phyloP scores from a whole-genome alignment of 2,113 vertebrate species.

The Tympanuchus pallidicinctus region DNA sequence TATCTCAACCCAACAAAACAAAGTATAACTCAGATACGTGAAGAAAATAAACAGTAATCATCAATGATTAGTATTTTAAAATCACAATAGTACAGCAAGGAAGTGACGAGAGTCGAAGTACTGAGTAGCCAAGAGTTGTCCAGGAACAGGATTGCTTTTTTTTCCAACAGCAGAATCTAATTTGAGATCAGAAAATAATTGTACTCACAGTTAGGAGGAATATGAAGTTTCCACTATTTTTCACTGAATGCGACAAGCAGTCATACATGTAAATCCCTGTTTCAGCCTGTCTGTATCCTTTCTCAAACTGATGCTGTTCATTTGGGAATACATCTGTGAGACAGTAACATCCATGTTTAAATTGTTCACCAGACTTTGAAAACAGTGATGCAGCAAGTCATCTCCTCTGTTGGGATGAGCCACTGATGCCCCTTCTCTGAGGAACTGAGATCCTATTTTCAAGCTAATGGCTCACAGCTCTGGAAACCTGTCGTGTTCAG shows the following conservation, averaged over 20 bases:
- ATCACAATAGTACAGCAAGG: background rate
- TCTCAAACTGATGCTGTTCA: background rate
- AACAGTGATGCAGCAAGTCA: background rate
- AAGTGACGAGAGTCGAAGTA: background rate
- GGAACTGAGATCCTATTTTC: background rate
- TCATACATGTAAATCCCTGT: rapidly evolving
- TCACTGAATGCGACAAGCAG: background rate
- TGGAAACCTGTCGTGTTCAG: background rate
- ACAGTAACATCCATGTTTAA: background rate
- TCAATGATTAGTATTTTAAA: background rate
- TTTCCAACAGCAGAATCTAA: background rate
- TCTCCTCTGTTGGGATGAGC: background rate
- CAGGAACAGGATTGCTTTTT: rapidly evolving
- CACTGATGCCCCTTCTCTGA: background rate
- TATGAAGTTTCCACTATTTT: background rate
- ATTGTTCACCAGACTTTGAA: background rate
- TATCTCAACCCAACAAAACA: background rate
- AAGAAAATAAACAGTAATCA: background rate
- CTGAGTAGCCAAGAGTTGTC: background rate
- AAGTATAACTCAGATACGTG: background rate
- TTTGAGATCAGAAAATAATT: background rate
- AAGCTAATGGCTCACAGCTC: background rate
- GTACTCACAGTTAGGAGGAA: background rate
- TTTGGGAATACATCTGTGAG: background rate
- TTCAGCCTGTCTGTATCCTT: background rate